These are phyloP conservation scores for Chouioia cunea DNA, from an alignment of 2,888 invertebrate genomes.

Conservation along the genomic window DNA sequence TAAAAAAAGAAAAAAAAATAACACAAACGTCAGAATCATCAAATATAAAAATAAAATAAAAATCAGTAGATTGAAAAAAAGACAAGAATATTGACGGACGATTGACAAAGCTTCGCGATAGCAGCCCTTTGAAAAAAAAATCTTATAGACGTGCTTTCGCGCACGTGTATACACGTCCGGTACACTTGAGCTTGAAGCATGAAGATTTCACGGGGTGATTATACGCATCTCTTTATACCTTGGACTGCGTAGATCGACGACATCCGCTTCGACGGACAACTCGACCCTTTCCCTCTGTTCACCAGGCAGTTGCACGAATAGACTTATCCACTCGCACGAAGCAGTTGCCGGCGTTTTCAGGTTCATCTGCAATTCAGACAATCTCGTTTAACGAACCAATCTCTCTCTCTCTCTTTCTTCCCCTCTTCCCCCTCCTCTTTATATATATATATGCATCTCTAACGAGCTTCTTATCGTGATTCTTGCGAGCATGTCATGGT, in stretches of 20 bases:
- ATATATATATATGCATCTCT: too few relatives aligned
- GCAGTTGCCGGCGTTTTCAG: slow-evolving; percentile 83
- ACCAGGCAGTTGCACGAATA: slow-evolving; percentile 81
- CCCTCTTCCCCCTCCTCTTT: too few relatives aligned
- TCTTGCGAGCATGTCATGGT: background rate
- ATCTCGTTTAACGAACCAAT: too few relatives aligned
- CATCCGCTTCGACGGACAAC: slow-evolving; percentile 72
- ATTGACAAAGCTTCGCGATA: background rate
- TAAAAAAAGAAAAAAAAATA: slow-evolving; percentile 23
- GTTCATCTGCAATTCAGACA: slow-evolving; percentile 75
- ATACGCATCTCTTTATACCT: slow-evolving; percentile 40
- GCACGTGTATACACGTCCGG: too few relatives aligned
- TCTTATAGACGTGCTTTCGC: too few relatives aligned
- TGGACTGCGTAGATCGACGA: slow-evolving; percentile 64
- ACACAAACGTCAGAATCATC: background rate
- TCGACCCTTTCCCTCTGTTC: slow-evolving; percentile 83
- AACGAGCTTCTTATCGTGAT: slow-evolving; percentile 3
- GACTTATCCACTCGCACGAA: slow-evolving; percentile 90
- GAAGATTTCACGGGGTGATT: too few relatives aligned
- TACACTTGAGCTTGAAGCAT: too few relatives aligned
- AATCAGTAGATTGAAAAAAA: too few relatives aligned
- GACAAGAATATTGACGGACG: background rate
- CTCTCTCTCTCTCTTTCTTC: too few relatives aligned
- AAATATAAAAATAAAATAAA: background rate
- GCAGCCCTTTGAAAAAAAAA: slow-evolving; percentile 4